Conservation (phyloP, 2,113 vertebrate genomes). For the Cardinalis cardinalis region DNA sequence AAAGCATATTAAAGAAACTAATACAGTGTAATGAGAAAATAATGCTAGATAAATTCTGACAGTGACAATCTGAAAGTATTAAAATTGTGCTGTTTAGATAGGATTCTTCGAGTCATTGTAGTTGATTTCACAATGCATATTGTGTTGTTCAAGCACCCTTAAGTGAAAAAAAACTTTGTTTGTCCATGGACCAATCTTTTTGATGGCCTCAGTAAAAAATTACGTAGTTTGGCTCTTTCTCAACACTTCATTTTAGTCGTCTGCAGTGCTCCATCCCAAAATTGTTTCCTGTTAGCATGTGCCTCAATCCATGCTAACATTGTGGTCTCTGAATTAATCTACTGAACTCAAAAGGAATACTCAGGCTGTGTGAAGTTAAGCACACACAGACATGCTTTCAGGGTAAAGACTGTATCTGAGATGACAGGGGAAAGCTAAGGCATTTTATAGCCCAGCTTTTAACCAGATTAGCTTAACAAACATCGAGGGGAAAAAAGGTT, state of each 20-base stretch:
- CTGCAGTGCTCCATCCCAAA: background rate
- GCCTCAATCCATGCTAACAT: background rate
- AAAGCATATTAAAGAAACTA: background rate
- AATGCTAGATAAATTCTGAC: background rate
- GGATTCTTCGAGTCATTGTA: background rate
- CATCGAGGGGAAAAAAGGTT: rapidly evolving
- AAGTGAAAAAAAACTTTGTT: background rate
- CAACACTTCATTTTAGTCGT: background rate
- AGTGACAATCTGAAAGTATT: background rate
- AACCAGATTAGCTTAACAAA: background rate
- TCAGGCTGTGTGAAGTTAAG: background rate
- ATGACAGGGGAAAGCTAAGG: background rate
- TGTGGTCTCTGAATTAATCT: background rate
- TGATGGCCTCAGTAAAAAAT: background rate
- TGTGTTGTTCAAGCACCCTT: background rate
- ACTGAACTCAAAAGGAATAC: background rate
- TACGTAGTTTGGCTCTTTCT: background rate
- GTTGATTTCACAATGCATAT: background rate
- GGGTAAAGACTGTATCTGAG: background rate
- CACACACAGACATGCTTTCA: background rate
- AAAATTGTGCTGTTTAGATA: background rate
- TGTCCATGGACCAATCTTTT: background rate
- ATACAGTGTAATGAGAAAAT: background rate
- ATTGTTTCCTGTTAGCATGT: background rate
- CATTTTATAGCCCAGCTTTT: background rate